Evolutionary conservation across 92 coral and sea anemone species (phyloP).

Genomic region (Porites divaricata): DNA sequence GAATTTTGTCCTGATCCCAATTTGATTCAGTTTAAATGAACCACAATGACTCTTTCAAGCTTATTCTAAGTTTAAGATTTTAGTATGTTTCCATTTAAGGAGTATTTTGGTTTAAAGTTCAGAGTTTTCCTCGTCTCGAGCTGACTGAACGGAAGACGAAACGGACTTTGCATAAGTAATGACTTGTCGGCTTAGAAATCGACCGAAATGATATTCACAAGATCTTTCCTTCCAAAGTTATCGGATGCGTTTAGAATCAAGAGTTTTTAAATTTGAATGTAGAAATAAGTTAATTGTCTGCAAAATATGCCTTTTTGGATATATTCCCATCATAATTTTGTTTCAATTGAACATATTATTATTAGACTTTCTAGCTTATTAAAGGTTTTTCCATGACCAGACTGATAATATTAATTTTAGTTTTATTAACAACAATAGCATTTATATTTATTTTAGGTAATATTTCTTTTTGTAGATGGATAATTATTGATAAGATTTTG

Average conservation of each 20-base stretch:
- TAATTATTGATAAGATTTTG: not conserved
- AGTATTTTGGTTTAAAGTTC: not conserved
- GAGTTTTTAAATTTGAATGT: not conserved
- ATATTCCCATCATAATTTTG: not conserved
- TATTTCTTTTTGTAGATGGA: no score
- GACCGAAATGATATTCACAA: not conserved
- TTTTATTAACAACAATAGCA: no score
- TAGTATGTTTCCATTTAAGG: not conserved
- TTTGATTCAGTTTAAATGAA: not conserved
- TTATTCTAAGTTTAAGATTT: not conserved
- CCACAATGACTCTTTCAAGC: no score
- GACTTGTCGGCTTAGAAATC: not conserved
- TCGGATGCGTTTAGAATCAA: not conserved
- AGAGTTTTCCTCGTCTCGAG: constrained; percentile 1
- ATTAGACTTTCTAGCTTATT: not conserved
- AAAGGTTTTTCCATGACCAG: no score
- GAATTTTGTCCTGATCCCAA: not conserved
- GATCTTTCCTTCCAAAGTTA: not conserved
- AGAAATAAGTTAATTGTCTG: not conserved
- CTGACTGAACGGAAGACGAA: constrained; percentile 1
- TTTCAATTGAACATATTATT: not conserved
- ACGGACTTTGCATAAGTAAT: constrained; percentile 46
- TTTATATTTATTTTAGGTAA: no score
- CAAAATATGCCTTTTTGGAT: not conserved
- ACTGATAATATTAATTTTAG: no score